phyloP scores from a whole-genome alignment of 2,888 invertebrate genomes.

The Ophonus ardosiacus region DNA sequence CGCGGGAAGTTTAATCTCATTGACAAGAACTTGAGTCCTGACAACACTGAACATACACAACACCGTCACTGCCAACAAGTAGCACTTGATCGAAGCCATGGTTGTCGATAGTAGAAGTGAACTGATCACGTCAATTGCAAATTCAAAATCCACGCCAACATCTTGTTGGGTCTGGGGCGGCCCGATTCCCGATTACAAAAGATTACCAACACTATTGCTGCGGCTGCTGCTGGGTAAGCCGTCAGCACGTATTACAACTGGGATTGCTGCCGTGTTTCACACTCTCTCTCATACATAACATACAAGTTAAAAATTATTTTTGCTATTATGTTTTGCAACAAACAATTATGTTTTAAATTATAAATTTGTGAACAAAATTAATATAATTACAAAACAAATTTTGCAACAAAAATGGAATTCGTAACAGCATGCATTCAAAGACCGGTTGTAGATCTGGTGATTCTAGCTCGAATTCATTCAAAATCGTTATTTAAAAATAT shows the following conservation, averaged over 20 bases:
- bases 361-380: no score
- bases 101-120: slow-evolving; percentile 11
- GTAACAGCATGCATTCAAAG: no score
- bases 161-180: slow-evolving; percentile 22
- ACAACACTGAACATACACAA: slow-evolving; percentile 11
- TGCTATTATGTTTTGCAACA: background rate
- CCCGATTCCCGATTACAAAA: slow-evolving; percentile 17
- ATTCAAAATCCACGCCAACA: slow-evolving; percentile 3
- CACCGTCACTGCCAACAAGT: slow-evolving; percentile 4
- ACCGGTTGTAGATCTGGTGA: no score
- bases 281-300: background rate
- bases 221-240: background rate
- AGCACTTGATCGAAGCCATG: slow-evolving; percentile 20
- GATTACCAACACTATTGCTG: background rate
- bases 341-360: no score
- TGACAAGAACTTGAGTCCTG: slow-evolving; percentile 23
- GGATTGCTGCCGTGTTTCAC: background rate
- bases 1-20: slow-evolving; percentile 21
- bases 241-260: slow-evolving; percentile 7
- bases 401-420: no score
- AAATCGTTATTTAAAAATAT: no score
- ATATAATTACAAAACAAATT: no score
- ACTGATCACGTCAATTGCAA: slow-evolving; percentile 16
- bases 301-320: background rate
- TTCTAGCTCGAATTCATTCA: no score